Evolutionary conservation across 2,888 invertebrate genomes (phyloP).

Genomic region (Emesis furor): DNA sequence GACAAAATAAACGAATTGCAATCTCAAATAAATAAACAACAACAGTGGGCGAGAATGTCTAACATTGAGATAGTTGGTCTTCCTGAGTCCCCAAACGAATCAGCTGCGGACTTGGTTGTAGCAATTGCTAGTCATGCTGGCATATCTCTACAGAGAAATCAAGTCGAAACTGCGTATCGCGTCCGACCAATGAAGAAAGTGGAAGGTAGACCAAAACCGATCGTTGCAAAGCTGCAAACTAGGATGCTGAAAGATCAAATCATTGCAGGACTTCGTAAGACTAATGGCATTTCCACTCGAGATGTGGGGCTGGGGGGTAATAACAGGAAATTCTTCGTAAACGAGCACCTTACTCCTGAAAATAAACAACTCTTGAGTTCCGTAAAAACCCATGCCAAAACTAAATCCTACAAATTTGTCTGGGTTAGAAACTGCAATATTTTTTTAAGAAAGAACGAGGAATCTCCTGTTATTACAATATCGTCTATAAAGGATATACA

Average conservation of each 20-base stretch:
- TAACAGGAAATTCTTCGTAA: neutral
- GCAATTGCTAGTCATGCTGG: too few species aligned
- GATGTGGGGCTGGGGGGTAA: neutral
- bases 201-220: neutral
- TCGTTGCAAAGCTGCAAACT: neutral
- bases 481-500: neutral
- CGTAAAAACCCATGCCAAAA: neutral
- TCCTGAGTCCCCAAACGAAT: too few species aligned
- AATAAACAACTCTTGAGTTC: neutral
- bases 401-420: neutral
- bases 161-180: too few species aligned
- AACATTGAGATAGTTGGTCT: too few species aligned
- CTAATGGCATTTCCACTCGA: neutral
- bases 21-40: too few species aligned
- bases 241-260: neutral
- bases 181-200: too few species aligned
- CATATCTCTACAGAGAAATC: too few species aligned
- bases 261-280: neutral
- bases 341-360: neutral
- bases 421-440: neutral
- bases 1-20: too few species aligned
- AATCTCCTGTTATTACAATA: conserved; percentile 1
- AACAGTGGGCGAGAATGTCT: too few species aligned
- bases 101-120: too few species aligned
- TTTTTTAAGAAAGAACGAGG: conserved; percentile 3